These are phyloP conservation scores for Florisuga fusca DNA, from an alignment of 2,797 vertebrate species.

Conservation along the genomic window DNA sequence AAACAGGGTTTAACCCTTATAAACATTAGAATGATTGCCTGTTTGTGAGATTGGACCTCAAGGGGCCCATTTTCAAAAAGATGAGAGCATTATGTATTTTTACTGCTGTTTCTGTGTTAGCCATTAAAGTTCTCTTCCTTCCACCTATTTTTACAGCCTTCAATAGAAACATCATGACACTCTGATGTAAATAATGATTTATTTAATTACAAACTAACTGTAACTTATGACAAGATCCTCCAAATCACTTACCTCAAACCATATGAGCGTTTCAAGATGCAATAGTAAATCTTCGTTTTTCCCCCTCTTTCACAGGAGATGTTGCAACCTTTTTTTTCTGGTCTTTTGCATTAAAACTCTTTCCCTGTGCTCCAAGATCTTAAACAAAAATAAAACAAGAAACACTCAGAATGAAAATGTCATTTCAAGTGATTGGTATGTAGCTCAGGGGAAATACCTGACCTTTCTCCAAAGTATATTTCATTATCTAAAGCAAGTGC, in stretches of 20 bases:
- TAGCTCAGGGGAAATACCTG: constrained; percentile 79
- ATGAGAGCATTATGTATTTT: background rate
- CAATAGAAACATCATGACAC: background rate
- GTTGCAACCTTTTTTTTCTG: constrained; percentile 50
- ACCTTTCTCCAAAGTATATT: constrained; percentile 63
- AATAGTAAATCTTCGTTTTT: constrained; percentile 34
- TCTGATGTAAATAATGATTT: background rate
- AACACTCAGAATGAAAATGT: constrained; percentile 76
- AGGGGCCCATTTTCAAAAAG: constrained; percentile 14
- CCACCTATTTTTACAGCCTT: background rate
- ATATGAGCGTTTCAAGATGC: constrained; percentile 55
- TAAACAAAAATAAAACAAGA: constrained; percentile 75
- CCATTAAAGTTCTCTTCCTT: background rate
- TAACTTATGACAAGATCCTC: background rate
- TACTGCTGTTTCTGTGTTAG: constrained; percentile 2
- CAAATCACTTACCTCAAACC: constrained; percentile 75
- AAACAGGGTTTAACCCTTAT: background rate
- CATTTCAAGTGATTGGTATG: constrained; percentile 72
- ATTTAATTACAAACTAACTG: constrained; percentile 47
- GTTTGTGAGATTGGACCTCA: background rate
- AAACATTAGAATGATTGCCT: background rate
- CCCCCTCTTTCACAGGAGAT: constrained; percentile 23
- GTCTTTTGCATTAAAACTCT: constrained; percentile 64
- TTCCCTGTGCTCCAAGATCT: constrained; percentile 71
- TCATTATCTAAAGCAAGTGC: constrained; percentile 71